Evolutionary conservation across 92 coral and sea anemone genomes (phyloP), one percentile per base, ranked within the genome.

Genomic region (Epizoanthus ramosus): DNA sequence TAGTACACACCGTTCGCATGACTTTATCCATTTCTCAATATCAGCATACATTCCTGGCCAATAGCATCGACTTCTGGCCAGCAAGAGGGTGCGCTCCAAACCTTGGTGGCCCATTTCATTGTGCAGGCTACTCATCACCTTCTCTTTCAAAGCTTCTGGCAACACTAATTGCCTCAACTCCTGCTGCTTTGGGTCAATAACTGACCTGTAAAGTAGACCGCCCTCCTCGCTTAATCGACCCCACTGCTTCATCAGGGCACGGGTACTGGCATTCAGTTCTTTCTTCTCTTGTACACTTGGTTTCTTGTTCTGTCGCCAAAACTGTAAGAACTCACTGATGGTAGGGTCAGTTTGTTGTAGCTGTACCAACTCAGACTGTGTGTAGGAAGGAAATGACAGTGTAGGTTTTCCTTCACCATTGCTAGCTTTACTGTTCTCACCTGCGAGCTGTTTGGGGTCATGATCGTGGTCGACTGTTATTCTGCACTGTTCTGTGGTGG

Each of bases 71-170:
- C 25, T 35, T 24, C 90, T 80, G 18, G 89, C 73, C 71, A 88
- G 79, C 21, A 77, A 59, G 63, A 88, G 43, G 7, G 86, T 85
- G 68, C 94, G 61, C 84, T 88, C 90, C 15, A 76, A 59, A 10
- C 91, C 95, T 25, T 87, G 91, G 39, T 92, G 92, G 18, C 92
- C 92, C 84, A 86, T 73, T 17, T 87, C 87, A 68, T 84, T 65
- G 58, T 92, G 89, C 2, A 86, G 68, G 8, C 93, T 88, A 43
- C 31, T 74, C n/a, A 81, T 31, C 23, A 88, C 87, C 28, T 77
- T 86, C 79, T 85, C 85, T 64, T 81, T 88, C 21, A 88, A 80
- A 4, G 17, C 71, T 54, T 88, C 90, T 15, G 91, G 91, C 57
- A 86, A 81, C 28, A 89, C 84, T 10, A 89, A 21, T 63, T 89